A percentile compares a stretch with the other conserved stretches of the same genome.
Evolutionary conservation across 1,140 invertebrate species (phyloP).

Genomic region (Caenorhabditis remanei): DNA sequence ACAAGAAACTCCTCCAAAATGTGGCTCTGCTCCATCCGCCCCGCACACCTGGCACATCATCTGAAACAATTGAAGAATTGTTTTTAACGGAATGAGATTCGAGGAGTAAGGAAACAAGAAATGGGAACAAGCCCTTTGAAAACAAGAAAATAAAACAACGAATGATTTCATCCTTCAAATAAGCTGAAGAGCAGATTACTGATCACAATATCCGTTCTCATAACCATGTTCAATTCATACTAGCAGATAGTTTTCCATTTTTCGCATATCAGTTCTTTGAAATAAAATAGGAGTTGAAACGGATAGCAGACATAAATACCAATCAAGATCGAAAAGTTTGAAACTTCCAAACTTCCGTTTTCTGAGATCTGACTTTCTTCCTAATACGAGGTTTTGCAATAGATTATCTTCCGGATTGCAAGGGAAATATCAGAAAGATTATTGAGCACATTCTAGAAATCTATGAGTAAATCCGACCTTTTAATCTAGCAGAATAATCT

Average conservation of each 20-base stretch:
- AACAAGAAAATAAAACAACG: no score
- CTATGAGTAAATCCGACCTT: neutral
- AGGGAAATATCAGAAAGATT: neutral
- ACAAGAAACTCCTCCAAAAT: constrained; percentile 31
- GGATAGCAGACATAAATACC: no score
- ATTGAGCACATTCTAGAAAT: neutral
- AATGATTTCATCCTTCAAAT: no score
- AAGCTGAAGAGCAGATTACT: neutral
- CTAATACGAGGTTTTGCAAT: no score
- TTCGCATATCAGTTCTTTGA: neutral
- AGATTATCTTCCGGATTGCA: neutral
- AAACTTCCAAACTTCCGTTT: no score
- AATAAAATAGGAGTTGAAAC: neutral
- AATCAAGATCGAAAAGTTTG: no score
- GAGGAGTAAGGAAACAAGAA: neutral
- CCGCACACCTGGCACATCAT: constrained; percentile 12
- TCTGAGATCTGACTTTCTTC: no score
- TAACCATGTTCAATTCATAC: no score
- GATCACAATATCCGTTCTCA: neutral
- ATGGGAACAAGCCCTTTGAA: neutral
- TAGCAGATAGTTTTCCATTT: neutral
- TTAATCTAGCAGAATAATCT: neutral
- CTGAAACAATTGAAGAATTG: neutral
- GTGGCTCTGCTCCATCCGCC: neutral
- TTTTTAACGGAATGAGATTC: neutral